phyloP scores from a whole-genome alignment of 2,113 vertebrate species.

The Sterna hirundo region DNA sequence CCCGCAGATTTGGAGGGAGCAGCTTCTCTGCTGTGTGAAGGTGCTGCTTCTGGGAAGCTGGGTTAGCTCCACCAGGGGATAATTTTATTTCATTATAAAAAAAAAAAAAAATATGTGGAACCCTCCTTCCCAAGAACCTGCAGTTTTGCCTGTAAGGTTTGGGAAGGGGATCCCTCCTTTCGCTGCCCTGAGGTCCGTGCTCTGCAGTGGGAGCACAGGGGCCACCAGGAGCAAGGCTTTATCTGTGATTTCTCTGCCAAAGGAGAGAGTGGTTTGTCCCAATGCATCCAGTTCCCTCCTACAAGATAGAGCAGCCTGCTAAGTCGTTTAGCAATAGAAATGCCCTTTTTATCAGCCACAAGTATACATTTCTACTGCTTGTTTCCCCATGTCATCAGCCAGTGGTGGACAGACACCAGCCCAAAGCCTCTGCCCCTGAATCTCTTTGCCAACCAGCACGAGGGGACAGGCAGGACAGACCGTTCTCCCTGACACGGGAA shows the following conservation, averaged over 20 bases:
- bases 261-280: neutral
- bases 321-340: neutral
- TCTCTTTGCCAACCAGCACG: neutral
- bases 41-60: neutral
- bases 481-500: accelerated
- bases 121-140: neutral
- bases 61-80: neutral
- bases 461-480: neutral
- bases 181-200: neutral
- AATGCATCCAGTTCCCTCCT: neutral
- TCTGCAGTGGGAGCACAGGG: neutral
- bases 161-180: neutral
- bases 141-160: neutral
- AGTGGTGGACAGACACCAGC: neutral
- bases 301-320: neutral
- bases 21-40: neutral
- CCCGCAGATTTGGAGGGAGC: accelerated
- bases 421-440: neutral
- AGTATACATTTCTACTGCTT: neutral
- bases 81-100: neutral
- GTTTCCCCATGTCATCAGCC: neutral
- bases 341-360: neutral
- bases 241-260: neutral
- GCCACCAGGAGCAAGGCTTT: neutral
- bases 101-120: neutral